Conservation (phyloP, 2,888 invertebrate species). For the Ariolimax columbianus region DNA sequence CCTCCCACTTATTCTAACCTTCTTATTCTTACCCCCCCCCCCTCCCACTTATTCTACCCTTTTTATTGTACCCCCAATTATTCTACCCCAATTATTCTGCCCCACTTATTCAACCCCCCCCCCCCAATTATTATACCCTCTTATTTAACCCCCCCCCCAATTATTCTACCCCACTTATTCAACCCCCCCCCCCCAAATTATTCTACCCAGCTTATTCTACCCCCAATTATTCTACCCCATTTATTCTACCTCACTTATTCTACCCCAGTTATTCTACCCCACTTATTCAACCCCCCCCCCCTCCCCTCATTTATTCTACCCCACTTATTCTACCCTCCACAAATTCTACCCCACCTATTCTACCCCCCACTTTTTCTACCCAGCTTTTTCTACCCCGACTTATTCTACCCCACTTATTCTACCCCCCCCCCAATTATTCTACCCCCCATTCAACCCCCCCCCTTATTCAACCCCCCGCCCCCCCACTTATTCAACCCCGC, state of each 20-base stretch:
- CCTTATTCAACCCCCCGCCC: not conserved
- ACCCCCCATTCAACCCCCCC: not conserved
- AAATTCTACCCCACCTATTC: not conserved
- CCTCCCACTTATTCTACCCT: no score
- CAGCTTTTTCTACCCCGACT: not conserved
- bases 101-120: no score
- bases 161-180: no score
- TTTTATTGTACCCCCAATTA: no score
- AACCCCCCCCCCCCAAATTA: no score
- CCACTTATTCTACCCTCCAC: not conserved
- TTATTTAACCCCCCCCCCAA: no score
- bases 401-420: not conserved
- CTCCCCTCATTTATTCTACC: not conserved
- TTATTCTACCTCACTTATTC: not conserved
- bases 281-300: not conserved
- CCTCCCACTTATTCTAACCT: no score
- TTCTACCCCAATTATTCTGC: no score
- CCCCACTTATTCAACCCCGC: not conserved
- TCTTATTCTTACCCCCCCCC: no score
- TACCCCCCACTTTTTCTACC: not conserved
- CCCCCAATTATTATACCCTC: no score
- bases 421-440: not conserved
- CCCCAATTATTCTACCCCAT: no score
- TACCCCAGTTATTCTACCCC: not conserved
- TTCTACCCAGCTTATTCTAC: no score